These are phyloP conservation scores for Saguinus midas DNA, from an alignment of 2,113 vertebrate species.

Conservation along the genomic window DNA sequence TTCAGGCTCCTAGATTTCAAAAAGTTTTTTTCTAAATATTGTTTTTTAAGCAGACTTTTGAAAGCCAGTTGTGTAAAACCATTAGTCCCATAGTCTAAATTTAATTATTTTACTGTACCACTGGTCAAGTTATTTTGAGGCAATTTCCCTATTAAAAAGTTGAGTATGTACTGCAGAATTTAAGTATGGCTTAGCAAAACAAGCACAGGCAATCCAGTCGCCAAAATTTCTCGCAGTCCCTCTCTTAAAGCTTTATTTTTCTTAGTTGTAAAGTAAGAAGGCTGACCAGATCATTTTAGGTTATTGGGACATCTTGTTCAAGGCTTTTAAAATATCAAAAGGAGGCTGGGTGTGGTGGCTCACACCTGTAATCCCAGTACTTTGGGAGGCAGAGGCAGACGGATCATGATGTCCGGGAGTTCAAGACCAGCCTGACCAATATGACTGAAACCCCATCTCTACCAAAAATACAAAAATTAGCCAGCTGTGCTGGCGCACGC, in stretches of 20 bases:
- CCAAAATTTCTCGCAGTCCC: background rate
- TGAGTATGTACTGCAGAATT: slow-evolving; percentile 10
- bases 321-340: slow-evolving; percentile 12
- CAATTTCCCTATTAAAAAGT: slow-evolving; percentile 5
- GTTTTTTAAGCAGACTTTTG: background rate
- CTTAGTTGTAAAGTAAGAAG: background rate
- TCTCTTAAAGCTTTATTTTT: background rate
- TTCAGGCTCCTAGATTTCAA: background rate
- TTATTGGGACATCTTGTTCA: background rate
- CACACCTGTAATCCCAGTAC: no score
- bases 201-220: slow-evolving; percentile 18
- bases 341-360: background rate
- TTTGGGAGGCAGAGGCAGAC: no score
- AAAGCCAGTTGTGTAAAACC: background rate
- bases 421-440: no score
- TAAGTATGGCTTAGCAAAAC: background rate
- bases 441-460: no score
- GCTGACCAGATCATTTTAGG: background rate
- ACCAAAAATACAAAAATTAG: no score
- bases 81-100: background rate
- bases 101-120: background rate
- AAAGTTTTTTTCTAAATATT: background rate
- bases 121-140: background rate
- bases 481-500: no score
- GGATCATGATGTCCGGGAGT: no score